Percentiles rank a stretch among this genome's conserved stretches.
Conservation (phyloP, 2,888 invertebrate species). For the Eupsilia transversa region DNA sequence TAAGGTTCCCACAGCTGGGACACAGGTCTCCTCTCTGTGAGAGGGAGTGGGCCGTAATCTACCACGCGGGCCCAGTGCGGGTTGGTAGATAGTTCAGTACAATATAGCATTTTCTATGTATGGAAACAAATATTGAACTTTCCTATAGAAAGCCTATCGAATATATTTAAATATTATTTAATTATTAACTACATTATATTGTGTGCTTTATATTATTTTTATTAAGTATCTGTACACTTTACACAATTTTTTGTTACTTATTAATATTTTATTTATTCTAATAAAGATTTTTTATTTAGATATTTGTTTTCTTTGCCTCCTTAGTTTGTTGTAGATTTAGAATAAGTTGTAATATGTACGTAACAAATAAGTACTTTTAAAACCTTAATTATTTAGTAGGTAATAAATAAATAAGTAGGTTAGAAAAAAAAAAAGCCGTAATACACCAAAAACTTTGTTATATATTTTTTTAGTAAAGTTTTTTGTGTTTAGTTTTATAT, state of each 20-base stretch:
- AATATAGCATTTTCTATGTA: neutral
- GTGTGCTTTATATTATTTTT: slow-evolving; percentile 71
- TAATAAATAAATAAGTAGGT: neutral
- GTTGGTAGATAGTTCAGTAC: neutral
- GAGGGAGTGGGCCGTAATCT: no score
- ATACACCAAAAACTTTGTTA: neutral
- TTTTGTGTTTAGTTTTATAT: neutral
- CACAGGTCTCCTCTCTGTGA: no score
- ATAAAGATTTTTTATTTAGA: slow-evolving; percentile 77
- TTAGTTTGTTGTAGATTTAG: neutral
- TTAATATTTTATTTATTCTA: slow-evolving; percentile 77
- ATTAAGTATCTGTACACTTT: slow-evolving; percentile 61
- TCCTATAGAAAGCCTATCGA: slow-evolving; percentile 5
- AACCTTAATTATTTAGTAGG: neutral
- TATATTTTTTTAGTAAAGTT: no score
- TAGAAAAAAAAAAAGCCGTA: neutral
- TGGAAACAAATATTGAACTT: neutral
- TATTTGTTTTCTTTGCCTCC: slow-evolving; percentile 51
- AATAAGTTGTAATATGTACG: neutral
- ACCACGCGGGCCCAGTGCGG: no score
- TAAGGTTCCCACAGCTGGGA: no score
- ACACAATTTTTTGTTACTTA: slow-evolving; percentile 71
- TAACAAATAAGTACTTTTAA: neutral
- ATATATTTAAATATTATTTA: slow-evolving; percentile 28
- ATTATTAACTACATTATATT: slow-evolving; percentile 62